A percentile compares a stretch with the other conserved stretches of the same genome.
These are phyloP conservation scores for Trididemnum clinides DNA, from an alignment of 23 tunicate genomes.

Conservation along the genomic window DNA sequence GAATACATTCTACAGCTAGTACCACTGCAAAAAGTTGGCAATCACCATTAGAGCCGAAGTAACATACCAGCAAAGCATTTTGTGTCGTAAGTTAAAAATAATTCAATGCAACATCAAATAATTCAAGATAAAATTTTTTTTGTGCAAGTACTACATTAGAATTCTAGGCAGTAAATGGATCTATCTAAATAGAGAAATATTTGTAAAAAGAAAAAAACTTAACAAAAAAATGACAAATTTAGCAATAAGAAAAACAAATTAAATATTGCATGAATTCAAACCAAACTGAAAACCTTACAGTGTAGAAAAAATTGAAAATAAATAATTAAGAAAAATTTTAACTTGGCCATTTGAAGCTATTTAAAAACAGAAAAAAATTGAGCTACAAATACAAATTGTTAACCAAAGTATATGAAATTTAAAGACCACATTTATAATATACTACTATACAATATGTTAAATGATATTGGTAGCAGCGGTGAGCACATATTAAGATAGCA, in stretches of 20 bases:
- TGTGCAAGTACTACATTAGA: background rate
- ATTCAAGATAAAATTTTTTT: background rate
- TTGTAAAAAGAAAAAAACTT: background rate
- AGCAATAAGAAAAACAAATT: background rate
- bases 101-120: background rate
- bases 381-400: background rate
- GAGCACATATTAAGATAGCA: too few species aligned
- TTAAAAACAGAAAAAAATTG: background rate
- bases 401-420: background rate
- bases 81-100: background rate
- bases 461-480: too few species aligned
- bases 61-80: too few species aligned
- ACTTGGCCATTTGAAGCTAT: conserved; percentile 44
- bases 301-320: conserved; percentile 23
- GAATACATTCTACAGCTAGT: too few species aligned
- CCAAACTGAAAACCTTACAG: conserved; percentile 38
- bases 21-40: too few species aligned
- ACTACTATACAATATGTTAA: too few species aligned
- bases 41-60: too few species aligned
- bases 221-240: background rate
- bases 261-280: conserved; percentile 36
- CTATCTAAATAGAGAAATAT: background rate
- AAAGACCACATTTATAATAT: background rate
- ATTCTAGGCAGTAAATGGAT: conserved; percentile 1
- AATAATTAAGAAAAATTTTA: conserved; percentile 33